These are phyloP conservation scores for Philopotamus ludificatus DNA, from an alignment of 1,140 invertebrate genomes.

Conservation along the genomic window DNA sequence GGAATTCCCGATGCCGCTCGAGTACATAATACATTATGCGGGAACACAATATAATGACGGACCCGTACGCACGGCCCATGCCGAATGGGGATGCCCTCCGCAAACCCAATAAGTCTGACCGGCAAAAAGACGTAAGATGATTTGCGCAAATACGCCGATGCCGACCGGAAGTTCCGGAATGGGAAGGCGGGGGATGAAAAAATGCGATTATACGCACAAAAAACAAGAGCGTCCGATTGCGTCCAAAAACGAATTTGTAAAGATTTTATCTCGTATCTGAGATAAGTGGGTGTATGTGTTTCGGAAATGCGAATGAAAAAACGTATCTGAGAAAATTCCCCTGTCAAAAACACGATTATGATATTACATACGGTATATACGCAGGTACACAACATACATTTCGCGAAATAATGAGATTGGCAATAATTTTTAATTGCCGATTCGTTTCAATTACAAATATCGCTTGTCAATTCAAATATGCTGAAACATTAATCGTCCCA, in stretches of 20 bases:
- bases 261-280: too few relatives aligned
- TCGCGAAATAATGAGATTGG: too few relatives aligned
- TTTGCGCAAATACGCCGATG: constrained; percentile 4
- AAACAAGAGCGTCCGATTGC: too few relatives aligned
- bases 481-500: too few relatives aligned
- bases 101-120: constrained; percentile 17
- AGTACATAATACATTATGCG: constrained; percentile 5
- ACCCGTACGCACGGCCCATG: neutral
- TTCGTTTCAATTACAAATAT: too few relatives aligned
- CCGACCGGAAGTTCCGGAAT: neutral
- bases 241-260: too few relatives aligned
- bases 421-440: too few relatives aligned
- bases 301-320: too few relatives aligned
- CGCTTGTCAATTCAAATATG: too few relatives aligned
- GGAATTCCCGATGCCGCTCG: constrained; percentile 2
- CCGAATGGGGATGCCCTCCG: constrained; percentile 1
- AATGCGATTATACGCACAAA: too few relatives aligned
- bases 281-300: too few relatives aligned
- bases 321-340: too few relatives aligned
- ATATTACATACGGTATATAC: neutral
- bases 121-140: constrained; percentile 6
- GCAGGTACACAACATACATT: neutral
- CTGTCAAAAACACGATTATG: constrained; percentile 1
- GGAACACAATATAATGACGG: constrained; percentile 21
- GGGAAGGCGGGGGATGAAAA: neutral